Conservation (phyloP, 2,888 invertebrate species). For the Pterobdella sp. region DNA sequence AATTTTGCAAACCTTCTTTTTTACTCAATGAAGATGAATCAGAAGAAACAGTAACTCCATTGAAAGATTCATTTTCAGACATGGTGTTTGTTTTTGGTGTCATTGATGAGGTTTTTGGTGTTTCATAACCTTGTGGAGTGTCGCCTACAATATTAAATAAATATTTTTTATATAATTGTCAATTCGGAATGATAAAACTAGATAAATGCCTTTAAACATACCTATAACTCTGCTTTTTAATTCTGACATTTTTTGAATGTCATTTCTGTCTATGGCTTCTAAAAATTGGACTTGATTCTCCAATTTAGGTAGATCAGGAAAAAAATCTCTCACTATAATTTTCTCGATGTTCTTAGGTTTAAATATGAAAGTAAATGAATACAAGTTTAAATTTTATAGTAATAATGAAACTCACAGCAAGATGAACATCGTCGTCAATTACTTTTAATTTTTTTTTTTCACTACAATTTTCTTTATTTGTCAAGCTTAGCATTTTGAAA, state of each 20-base stretch:
- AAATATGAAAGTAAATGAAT: not conserved
- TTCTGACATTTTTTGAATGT: slow-evolving; percentile 74
- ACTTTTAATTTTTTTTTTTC: not conserved
- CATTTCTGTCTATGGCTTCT: slow-evolving; percentile 82
- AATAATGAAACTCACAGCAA: not conserved
- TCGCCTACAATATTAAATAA: slow-evolving; percentile 55
- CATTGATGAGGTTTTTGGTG: slow-evolving; percentile 56
- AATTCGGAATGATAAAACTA: no score
- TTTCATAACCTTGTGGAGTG: slow-evolving; percentile 88
- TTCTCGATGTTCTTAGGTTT: slow-evolving; percentile 72
- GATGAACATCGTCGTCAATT: not conserved
- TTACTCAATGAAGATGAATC: not conserved
- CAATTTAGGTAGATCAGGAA: slow-evolving; percentile 84
- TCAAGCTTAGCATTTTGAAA: not conserved
- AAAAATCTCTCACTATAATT: slow-evolving; percentile 94
- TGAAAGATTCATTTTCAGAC: not conserved
- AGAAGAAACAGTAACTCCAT: not conserved
- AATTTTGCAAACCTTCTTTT: slow-evolving; percentile 25
- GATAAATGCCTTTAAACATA: not conserved
- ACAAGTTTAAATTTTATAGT: not conserved
- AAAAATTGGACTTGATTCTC: slow-evolving; percentile 85
- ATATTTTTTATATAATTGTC: slow-evolving; percentile 21
- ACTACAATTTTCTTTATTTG: not conserved
- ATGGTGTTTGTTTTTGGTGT: not conserved
- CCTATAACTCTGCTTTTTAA: slow-evolving; percentile 50